Evolutionary conservation across 2,113 vertebrate genomes (phyloP), one percentile per base, ranked within the genome.

Genomic region (Sminthopsis crassicaudata): DNA sequence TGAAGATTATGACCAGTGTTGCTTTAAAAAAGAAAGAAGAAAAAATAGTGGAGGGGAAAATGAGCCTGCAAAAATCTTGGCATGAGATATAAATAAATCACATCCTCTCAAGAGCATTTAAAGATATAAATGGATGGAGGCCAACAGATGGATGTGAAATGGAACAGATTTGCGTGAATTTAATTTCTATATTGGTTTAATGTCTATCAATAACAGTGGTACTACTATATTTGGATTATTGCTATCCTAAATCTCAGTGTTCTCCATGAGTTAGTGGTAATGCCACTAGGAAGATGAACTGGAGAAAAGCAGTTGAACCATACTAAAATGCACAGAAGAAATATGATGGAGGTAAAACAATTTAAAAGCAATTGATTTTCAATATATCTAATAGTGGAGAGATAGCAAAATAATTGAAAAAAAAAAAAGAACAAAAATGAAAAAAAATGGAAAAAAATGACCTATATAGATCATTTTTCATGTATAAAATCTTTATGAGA

Each of bases 51-150:
- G 67, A 84, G 67, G 67, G 67, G n/a, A 84, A 84, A 84, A 84
- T 84, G 67, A 84, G 67, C 67, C 67, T 84, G n/a, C 67, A 42
- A 23, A 84, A 84, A 84, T 84, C 67, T 84, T 84, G 67, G 67
- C 67, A 84, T 22, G 36, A 84, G n/a, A 84, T 7, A 42, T 84
- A 84, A 19, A n/a, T 84, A 84, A 84, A 84, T 84, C 67, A 84
- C 67, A 84, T 42, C n/a, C 36, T 84, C 67, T 7, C 36, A 84
- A 84, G 67, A 84, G n/a, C 67, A 84, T 84, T 84, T 84, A 84
- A 84, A 84, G 67, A 84, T 84, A 84, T 84, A 84, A 84, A 84
- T 84, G 67, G 67, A 84, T 84, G 67, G 67, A 84, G 67, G n/a
- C 67, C 67, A 84, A 84, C 67, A 84, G n/a, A 84, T 42, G 67